These are phyloP conservation scores for Halichondria panicea DNA, from an alignment of 37 sponge, comb jelly and placozoan species.

Conservation along the genomic window DNA sequence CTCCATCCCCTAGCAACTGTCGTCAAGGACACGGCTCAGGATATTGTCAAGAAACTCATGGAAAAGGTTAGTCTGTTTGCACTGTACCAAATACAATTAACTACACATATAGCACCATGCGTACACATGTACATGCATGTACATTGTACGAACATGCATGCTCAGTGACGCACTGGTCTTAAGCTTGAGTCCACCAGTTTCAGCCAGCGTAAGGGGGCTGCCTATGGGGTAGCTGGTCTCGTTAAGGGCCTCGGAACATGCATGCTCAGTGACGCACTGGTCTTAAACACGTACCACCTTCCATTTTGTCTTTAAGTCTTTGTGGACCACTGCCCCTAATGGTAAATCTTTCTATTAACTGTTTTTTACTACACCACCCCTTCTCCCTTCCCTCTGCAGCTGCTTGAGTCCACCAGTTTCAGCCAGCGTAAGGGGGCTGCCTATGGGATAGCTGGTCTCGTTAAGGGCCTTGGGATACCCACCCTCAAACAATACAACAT, in stretches of 20 bases:
- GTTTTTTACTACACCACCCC: neutral
- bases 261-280: too few species aligned
- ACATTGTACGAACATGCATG: neutral
- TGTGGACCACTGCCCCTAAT: neutral
- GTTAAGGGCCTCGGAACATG: conserved; percentile 97
- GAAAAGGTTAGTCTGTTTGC: conserved; percentile 79
- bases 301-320: neutral
- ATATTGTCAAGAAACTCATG: conserved; percentile 76
- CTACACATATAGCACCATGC: too few species aligned
- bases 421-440: conserved; percentile 93
- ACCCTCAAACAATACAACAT: conserved; percentile 86
- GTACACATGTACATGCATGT: too few species aligned
- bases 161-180: neutral
- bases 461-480: conserved; percentile 96
- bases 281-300: too few species aligned
- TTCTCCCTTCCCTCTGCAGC: conserved; percentile 31
- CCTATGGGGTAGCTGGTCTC: conserved; percentile 98
- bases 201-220: conserved; percentile 84
- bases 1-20: conserved; percentile 83
- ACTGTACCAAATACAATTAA: too few species aligned
- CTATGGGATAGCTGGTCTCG: conserved; percentile 98
- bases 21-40: conserved; percentile 73
- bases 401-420: conserved; percentile 81
- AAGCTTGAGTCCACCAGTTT: neutral
- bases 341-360: neutral